Base-by-base conservation (phyloP, 2,113 vertebrate species). In the Alethe castanea region DNA sequence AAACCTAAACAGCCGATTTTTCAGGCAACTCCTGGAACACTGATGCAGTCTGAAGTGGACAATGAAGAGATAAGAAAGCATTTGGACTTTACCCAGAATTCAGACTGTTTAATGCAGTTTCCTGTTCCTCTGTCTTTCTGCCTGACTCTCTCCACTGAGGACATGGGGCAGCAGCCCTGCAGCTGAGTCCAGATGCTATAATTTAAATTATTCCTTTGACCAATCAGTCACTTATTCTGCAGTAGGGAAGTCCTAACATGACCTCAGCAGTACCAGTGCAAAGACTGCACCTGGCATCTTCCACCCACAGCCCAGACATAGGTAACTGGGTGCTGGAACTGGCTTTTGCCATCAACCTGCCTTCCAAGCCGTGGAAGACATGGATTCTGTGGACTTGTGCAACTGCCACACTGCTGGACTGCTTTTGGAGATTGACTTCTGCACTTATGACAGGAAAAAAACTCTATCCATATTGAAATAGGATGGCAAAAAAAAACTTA, bases 331-430 rank as follows among this genome's bases (percentile, higher is more conserved):
- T 71, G 31, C 15, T 82, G 31, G 61, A 67, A n/a, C 12, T n/a
- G 26, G 17, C 47, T 90, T 20, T 29, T 85, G 50, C 47, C 61
- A 40, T 54, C 33, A 60, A 28, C 13, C 52, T 74, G 53, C 10
- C 28, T 71, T 42, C 33, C 29, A 76, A 54, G 13, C 29, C 0
- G 0, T 23, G 12, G 33, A 19, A 88, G 6, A 36, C 4, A 2
- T 1, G 14, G 11, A 40, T 60, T 66, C 12, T 48, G 13, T n/a
- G 61, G 38, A 24, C 33, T 50, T 67, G 47, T 64, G 90, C 35
- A 79, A 54, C 35, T 79, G 56, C 48, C 54, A 44, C 50, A 16
- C 17, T 59, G 29, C 26, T 65, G 24, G 54, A 70, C 36, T 64
- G 26, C 16, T 44, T 70, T 31, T 78, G 42, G 52, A 33, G 74